These are phyloP conservation scores for Phrynocephalus guinanensis DNA, from an alignment of 2,797 vertebrate species.

Conservation along the genomic window DNA sequence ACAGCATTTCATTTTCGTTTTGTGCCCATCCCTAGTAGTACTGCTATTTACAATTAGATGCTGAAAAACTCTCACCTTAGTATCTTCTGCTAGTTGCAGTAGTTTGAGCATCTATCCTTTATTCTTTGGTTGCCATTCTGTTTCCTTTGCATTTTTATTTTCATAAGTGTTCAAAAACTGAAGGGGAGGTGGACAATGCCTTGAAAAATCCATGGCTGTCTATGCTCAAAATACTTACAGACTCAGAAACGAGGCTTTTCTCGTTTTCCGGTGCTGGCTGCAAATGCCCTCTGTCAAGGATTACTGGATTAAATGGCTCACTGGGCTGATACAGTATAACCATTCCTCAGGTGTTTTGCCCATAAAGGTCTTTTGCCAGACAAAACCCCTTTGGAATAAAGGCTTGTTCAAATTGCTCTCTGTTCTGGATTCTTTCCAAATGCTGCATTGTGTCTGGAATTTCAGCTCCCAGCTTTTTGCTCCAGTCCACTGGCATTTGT, in stretches of 20 bases:
- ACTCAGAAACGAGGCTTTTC: not conserved
- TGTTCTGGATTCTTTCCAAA: slow-evolving; percentile 54
- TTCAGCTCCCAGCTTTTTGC: slow-evolving; percentile 61
- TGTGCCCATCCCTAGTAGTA: no score
- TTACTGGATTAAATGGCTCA: slow-evolving; percentile 63
- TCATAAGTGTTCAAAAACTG: slow-evolving; percentile 58
- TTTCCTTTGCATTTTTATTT: slow-evolving; percentile 57
- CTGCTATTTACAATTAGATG: slow-evolving; percentile 28
- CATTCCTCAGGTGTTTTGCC: slow-evolving; percentile 60
- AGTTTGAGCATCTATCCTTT: slow-evolving; percentile 6
- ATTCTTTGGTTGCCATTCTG: not conserved
- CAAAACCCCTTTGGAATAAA: slow-evolving; percentile 61
- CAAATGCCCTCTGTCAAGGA: slow-evolving; percentile 53
- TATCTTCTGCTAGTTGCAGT: slow-evolving; percentile 61
- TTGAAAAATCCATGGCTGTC: not conserved
- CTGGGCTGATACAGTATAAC: slow-evolving; percentile 62
- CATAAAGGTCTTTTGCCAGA: slow-evolving; percentile 57
- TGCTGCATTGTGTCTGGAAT: slow-evolving; percentile 67
- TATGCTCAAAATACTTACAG: not conserved
- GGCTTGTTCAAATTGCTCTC: slow-evolving; percentile 58
- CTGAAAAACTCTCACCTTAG: slow-evolving; percentile 61
- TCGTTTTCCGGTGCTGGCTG: not conserved
- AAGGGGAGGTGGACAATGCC: not conserved
- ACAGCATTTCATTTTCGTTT: no score
- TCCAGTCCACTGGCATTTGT: slow-evolving; percentile 65